These are phyloP conservation scores for Sprattus sprattus DNA, from an alignment of 2,113 vertebrate genomes.

Conservation along the genomic window DNA sequence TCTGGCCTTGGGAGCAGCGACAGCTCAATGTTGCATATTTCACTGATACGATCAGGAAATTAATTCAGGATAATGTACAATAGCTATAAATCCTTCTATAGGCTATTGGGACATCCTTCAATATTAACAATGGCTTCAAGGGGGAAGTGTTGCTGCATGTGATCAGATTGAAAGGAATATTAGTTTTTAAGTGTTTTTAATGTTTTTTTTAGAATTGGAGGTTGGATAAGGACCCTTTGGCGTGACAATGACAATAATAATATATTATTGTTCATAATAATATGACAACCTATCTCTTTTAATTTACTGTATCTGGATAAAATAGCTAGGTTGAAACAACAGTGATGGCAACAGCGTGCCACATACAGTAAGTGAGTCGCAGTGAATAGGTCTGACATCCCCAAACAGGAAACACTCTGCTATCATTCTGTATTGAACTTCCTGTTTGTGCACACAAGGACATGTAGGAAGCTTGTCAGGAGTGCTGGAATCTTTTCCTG, in stretches of 20 bases:
- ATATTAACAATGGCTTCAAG: too few relatives aligned
- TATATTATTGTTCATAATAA: background rate
- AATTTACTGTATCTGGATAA: background rate
- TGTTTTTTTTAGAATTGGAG: background rate
- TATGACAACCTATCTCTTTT: background rate
- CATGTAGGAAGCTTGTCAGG: background rate
- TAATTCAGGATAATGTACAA: background rate
- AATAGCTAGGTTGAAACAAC: background rate
- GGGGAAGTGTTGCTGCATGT: too few relatives aligned
- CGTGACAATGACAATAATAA: too few relatives aligned
- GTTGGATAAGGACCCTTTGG: too few relatives aligned
- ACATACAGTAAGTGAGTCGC: background rate
- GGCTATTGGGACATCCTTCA: too few relatives aligned
- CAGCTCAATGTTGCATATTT: background rate
- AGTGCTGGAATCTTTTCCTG: background rate
- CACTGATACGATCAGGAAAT: background rate
- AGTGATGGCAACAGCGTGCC: background rate
- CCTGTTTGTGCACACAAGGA: background rate
- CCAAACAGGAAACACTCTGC: slow-evolving; percentile 13
- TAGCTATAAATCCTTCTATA: background rate
- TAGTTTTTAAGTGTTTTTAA: too few relatives aligned
- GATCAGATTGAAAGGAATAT: too few relatives aligned
- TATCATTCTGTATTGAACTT: background rate
- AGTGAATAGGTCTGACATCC: slow-evolving; percentile 3
- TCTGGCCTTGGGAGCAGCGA: background rate